Evolutionary conservation across 2,113 vertebrate species (phyloP).

Genomic region (Burhinus oedicnemus): DNA sequence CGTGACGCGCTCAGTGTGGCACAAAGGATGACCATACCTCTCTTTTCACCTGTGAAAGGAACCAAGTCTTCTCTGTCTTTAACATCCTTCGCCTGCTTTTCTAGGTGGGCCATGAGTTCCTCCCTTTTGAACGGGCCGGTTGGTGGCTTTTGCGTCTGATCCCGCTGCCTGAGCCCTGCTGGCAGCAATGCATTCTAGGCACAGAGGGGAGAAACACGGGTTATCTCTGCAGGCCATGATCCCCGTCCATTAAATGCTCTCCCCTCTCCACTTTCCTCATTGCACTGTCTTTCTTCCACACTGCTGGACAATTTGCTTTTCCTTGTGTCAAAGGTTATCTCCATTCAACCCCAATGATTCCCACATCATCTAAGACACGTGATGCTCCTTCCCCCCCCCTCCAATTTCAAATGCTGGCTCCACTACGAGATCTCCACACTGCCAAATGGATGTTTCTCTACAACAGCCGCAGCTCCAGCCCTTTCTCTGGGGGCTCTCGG

Average conservation of each 20-base stretch:
- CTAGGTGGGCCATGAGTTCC: conserved; percentile 92
- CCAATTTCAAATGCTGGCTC: background rate
- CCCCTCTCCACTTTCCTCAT: background rate
- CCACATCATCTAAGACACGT: background rate
- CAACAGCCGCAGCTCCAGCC: background rate
- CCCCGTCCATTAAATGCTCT: background rate
- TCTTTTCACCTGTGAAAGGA: conserved; percentile 95
- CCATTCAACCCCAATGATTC: background rate
- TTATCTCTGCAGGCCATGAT: background rate
- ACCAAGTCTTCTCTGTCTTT: conserved; percentile 95
- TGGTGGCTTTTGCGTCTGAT: conserved; percentile 95
- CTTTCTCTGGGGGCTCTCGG: background rate
- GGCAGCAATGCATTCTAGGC: conserved; percentile 91
- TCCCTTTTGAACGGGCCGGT: conserved; percentile 93
- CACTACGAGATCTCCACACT: background rate
- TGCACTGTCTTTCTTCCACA: background rate
- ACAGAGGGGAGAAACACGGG: background rate
- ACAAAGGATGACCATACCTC: conserved; percentile 77
- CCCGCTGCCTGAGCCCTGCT: conserved; percentile 92
- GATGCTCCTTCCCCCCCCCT: background rate
- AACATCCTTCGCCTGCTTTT: conserved; percentile 94
- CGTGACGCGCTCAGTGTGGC: accelerated
- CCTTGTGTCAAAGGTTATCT: background rate
- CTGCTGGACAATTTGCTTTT: background rate
- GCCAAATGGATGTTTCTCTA: background rate